These are phyloP conservation scores for Cheilinus undulatus DNA, from an alignment of 2,113 vertebrate species.

Conservation along the genomic window DNA sequence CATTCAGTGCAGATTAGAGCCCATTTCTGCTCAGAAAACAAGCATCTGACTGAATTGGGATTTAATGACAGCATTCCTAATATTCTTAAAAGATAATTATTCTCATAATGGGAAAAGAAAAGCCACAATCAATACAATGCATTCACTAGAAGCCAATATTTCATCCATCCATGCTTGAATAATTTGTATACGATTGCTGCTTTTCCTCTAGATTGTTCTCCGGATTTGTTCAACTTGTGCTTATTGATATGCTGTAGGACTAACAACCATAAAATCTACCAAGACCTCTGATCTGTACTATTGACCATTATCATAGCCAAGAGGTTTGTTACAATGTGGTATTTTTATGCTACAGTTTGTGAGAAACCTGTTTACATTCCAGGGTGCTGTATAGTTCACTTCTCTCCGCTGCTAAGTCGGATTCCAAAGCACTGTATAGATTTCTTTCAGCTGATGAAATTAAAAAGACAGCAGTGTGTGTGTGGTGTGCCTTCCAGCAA, in stretches of 20 bases:
- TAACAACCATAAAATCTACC: conserved; percentile 75
- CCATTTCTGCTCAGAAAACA: conserved; percentile 48
- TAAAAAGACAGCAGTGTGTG: conserved; percentile 87
- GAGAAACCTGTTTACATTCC: conserved; percentile 81
- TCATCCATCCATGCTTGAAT: conserved; percentile 46
- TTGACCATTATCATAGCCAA: conserved; percentile 82
- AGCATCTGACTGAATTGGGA: conserved; percentile 53
- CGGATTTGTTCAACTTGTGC: conserved; percentile 74
- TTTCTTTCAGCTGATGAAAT: conserved; percentile 88
- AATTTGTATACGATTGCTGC: conserved; percentile 55
- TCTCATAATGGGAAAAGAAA: conserved; percentile 52
- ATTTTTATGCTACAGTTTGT: conserved; percentile 78
- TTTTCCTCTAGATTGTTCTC: conserved; percentile 64
- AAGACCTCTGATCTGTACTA: conserved; percentile 81
- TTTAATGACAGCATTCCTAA: conserved; percentile 65
- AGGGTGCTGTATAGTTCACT: conserved; percentile 80
- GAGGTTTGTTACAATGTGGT: conserved; percentile 74
- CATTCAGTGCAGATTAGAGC: conserved; percentile 54
- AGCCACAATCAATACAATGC: conserved; percentile 29
- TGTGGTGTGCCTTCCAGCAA: conserved; percentile 84
- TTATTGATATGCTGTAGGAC: conserved; percentile 78
- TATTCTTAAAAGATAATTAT: conserved; percentile 53
- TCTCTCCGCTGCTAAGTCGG: conserved; percentile 71
- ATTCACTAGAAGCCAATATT: conserved; percentile 40
- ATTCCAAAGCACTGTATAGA: conserved; percentile 83